Evolutionary conservation across 2,888 invertebrate genomes (phyloP).

Genomic region (Melangyna quadrimaculata): DNA sequence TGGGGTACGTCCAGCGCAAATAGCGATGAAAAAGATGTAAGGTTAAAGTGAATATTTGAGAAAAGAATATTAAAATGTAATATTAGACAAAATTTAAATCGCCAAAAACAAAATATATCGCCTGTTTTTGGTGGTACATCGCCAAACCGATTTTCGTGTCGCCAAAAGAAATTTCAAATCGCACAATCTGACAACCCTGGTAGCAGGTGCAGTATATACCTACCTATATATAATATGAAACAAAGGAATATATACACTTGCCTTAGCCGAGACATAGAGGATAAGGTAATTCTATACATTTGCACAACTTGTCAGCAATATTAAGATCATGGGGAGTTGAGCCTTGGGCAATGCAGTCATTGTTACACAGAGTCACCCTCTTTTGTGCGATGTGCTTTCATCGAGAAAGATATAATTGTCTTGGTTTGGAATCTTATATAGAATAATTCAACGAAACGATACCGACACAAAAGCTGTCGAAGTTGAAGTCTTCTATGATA

Average conservation of each 20-base stretch:
- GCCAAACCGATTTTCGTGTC: too few relatives aligned
- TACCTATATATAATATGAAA: conserved; percentile 7
- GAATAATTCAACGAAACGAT: conserved; percentile 16
- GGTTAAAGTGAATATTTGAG: too few relatives aligned
- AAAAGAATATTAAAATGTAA: too few relatives aligned
- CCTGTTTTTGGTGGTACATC: too few relatives aligned
- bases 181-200: too few relatives aligned
- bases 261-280: not conserved
- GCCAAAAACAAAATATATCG: too few relatives aligned
- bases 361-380: conserved; percentile 14
- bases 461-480: conserved; percentile 13
- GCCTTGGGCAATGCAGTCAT: conserved; percentile 27
- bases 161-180: too few relatives aligned
- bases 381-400: conserved; percentile 24
- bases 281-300: conserved; percentile 38
- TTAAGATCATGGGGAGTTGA: not conserved
- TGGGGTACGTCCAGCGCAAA: too few relatives aligned
- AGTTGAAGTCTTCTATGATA: conserved; percentile 12
- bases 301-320: conserved; percentile 14
- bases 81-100: too few relatives aligned
- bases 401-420: conserved; percentile 21
- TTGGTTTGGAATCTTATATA: conserved; percentile 12
- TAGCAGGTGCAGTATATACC: not conserved
- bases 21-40: too few relatives aligned
- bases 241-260: conserved; percentile 12